These are phyloP conservation scores for Sicus ferrugineus DNA, from an alignment of 2,888 invertebrate genomes.

Conservation along the genomic window DNA sequence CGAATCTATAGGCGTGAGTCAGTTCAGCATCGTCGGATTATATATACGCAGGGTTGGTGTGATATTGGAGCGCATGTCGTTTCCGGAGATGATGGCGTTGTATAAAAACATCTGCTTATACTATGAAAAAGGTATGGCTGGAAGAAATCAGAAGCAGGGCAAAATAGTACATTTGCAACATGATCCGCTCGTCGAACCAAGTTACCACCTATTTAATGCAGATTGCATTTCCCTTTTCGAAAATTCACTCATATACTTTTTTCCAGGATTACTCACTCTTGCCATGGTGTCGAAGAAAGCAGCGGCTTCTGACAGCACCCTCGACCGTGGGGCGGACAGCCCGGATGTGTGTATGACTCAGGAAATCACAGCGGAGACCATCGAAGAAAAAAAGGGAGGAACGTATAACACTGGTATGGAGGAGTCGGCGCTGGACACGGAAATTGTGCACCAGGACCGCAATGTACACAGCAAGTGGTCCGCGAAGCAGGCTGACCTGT, in stretches of 20 bases:
- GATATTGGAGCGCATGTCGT: slow-evolving; percentile 83
- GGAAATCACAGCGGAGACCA: slow-evolving; percentile 38
- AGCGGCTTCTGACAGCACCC: not conserved
- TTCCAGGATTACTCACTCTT: slow-evolving; percentile 51
- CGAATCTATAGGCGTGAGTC: slow-evolving; percentile 62
- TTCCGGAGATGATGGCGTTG: slow-evolving; percentile 81
- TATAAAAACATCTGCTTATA: slow-evolving; percentile 77
- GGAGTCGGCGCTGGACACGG: slow-evolving; percentile 45
- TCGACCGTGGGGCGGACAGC: slow-evolving; percentile 9
- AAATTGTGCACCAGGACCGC: slow-evolving; percentile 48
- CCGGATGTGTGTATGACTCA: slow-evolving; percentile 26
- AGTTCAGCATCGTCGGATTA: slow-evolving; percentile 70
- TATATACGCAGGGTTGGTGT: slow-evolving; percentile 83
- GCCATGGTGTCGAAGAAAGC: slow-evolving; percentile 49
- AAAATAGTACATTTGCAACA: not conserved
- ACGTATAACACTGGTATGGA: slow-evolving; percentile 40
- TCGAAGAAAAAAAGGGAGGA: slow-evolving; percentile 36
- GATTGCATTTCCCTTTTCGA: not conserved
- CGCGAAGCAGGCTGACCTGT: slow-evolving; percentile 86
- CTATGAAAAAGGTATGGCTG: slow-evolving; percentile 68
- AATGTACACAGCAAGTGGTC: slow-evolving; percentile 77
- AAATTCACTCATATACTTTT: not conserved
- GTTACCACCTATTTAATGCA: not conserved
- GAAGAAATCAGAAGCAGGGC: not conserved
- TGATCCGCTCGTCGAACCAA: not conserved